Conservation (phyloP, 2,888 invertebrate genomes). For the Rhingia rostrata region DNA sequence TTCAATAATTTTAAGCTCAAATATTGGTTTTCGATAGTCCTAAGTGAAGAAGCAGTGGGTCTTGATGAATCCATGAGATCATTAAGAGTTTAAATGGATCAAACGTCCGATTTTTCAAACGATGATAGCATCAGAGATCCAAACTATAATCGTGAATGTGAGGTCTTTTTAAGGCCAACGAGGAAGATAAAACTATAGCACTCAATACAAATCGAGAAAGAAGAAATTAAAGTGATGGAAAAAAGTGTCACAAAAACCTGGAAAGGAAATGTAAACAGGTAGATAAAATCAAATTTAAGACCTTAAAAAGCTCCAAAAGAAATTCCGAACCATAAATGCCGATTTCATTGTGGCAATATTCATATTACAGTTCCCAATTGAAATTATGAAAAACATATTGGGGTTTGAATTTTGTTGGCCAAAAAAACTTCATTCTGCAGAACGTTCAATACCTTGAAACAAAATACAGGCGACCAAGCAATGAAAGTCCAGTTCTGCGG, state of each 20-base stretch:
- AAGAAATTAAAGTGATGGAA: constrained; percentile 1
- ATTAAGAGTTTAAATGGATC: neutral
- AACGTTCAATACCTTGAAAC: constrained; percentile 7
- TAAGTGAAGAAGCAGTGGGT: neutral
- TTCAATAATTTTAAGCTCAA: neutral
- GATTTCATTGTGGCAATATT: constrained; percentile 27
- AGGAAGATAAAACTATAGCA: too few species aligned
- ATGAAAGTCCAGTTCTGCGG: neutral
- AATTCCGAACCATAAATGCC: constrained; percentile 9
- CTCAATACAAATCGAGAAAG: too few species aligned
- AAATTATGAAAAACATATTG: constrained; percentile 11
- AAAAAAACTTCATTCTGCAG: constrained; percentile 9
- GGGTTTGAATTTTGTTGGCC: neutral
- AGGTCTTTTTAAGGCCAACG: too few species aligned
- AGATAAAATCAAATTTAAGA: constrained; percentile 1
- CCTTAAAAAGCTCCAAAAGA: constrained; percentile 3
- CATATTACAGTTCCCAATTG: neutral
- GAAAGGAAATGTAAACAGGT: constrained; percentile 12
- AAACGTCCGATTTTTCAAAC: neutral
- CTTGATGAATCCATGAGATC: constrained; percentile 1
- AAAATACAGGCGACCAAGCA: constrained; percentile 18
- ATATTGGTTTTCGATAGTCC: neutral
- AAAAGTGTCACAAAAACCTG: constrained; percentile 10
- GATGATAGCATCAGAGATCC: too few species aligned
- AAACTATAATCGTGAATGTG: too few species aligned